Conservation (phyloP, 1,140 invertebrate genomes). For the Euura lappo region DNA sequence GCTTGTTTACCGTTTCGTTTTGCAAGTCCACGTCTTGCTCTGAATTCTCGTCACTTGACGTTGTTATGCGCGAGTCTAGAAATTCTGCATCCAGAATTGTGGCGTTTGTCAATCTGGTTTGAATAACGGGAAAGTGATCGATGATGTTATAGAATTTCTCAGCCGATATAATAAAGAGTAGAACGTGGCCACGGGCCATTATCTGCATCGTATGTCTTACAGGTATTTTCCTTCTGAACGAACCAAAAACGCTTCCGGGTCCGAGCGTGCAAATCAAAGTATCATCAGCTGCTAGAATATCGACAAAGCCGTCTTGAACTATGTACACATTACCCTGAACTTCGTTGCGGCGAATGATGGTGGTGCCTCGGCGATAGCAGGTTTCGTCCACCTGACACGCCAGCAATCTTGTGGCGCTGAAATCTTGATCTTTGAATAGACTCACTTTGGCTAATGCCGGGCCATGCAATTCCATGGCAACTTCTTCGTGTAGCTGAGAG, state of each 20-base stretch:
- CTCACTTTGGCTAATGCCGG: conserved; percentile 23
- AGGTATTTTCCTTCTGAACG: neutral
- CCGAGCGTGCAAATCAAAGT: neutral
- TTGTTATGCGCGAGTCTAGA: neutral
- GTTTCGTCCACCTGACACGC: conserved; percentile 21
- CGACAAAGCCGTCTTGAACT: neutral
- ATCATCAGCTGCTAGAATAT: conserved; percentile 2
- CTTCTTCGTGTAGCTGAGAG: conserved; percentile 27
- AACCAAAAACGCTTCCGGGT: neutral
- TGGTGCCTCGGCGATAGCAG: conserved; percentile 25
- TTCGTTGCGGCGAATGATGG: conserved; percentile 30
- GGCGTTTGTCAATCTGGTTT: neutral
- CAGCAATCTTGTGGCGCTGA: conserved; percentile 25
- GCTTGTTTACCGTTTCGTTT: neutral
- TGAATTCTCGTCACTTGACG: neutral
- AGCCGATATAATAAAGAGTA: neutral
- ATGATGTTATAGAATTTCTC: neutral
- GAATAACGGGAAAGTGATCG: neutral
- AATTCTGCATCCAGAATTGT: neutral
- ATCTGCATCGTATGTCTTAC: neutral
- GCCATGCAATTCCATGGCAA: conserved; percentile 27
- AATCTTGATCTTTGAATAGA: conserved; percentile 26
- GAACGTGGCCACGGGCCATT: neutral
- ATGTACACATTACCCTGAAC: conserved; percentile 23
- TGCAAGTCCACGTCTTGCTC: neutral